Evolutionary conservation across 2,113 vertebrate genomes (phyloP).

Genomic region (Tauraco erythrolophus): DNA sequence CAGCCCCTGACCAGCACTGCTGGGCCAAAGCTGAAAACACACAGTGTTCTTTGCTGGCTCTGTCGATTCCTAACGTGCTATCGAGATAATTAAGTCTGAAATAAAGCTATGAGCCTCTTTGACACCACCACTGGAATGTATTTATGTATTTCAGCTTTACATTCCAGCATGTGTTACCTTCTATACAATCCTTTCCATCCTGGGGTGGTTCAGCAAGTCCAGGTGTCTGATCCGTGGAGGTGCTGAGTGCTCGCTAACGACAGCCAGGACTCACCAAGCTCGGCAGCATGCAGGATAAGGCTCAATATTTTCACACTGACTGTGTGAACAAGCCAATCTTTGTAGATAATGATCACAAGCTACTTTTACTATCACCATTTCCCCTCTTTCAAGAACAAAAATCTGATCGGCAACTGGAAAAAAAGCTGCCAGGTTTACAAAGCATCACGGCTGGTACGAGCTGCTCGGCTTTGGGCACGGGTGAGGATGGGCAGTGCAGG

Average conservation of each 20-base stretch:
- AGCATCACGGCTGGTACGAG: not conserved
- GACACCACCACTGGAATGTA: conserved; percentile 3
- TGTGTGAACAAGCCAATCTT: not conserved
- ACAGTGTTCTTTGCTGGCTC: not conserved
- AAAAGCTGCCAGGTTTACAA: not conserved
- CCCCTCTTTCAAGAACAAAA: not conserved
- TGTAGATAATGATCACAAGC: not conserved
- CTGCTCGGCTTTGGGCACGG: not conserved
- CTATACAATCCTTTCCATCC: not conserved
- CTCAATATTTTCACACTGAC: not conserved
- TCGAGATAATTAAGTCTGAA: not conserved
- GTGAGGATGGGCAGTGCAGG: not conserved
- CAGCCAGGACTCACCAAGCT: not conserved
- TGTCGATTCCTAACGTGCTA: accelerated
- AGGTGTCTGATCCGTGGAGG: not conserved
- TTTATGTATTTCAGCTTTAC: not conserved
- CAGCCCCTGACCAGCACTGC: not conserved
- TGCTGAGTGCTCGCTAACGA: not conserved
- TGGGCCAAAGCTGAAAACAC: not conserved
- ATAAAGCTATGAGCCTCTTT: not conserved
- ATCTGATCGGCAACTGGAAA: not conserved
- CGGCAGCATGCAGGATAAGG: not conserved
- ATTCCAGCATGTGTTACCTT: not conserved
- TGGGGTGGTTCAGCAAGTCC: not conserved
- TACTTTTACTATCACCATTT: not conserved